Evolutionary conservation across 2,113 vertebrate species (phyloP), one percentile per base, ranked within the genome.

Genomic region (Channa maculata): DNA sequence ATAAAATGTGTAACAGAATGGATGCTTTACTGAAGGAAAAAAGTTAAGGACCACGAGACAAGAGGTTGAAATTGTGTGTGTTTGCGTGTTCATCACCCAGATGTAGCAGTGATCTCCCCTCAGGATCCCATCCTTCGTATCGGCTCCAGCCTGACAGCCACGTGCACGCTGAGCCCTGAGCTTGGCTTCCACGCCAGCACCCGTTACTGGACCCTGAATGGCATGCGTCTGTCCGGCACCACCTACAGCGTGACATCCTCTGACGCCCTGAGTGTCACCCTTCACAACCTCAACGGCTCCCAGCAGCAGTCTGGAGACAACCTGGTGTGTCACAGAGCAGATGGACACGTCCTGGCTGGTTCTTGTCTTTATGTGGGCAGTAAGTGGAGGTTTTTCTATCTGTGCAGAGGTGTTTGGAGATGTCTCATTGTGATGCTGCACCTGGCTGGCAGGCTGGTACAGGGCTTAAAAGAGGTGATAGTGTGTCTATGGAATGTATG

Each of bases 281-380:
- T 98, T 5, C 90, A 92, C 66, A 87, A 65, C 80, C 96, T 99
- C 87, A 96, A 95, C 9, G 97, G 97, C 82, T 98, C 97, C 82
- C 93, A 89, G 91, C 97, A 99, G 90, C 96, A 95, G 85, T 97
- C 96, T 0, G 97, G 96, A 72, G 97, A 97, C 94, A 99, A 99
- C 90, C 94, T 99, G 14, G 95, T 98, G 92, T 98, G 97, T 44
- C 97, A 98, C 60, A 91, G 94, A 78, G 91, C 82, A 0, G 95
- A 96, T 0, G 96, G 97, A 1, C 94, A 92, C 83, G 95, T 99
- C 89, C 76, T 98, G 91, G 96, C 96, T 0, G 97, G 97, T 6
- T 97, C 97, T 48, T 99, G 97, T 88, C 94, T 99, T 86, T 96
- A 98, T 0, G 95, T 98, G 62, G 97, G 97, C 92, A 3, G 97